phyloP scores from a whole-genome alignment of 2,113 vertebrate genomes.

The Raphicerus campestris region DNA sequence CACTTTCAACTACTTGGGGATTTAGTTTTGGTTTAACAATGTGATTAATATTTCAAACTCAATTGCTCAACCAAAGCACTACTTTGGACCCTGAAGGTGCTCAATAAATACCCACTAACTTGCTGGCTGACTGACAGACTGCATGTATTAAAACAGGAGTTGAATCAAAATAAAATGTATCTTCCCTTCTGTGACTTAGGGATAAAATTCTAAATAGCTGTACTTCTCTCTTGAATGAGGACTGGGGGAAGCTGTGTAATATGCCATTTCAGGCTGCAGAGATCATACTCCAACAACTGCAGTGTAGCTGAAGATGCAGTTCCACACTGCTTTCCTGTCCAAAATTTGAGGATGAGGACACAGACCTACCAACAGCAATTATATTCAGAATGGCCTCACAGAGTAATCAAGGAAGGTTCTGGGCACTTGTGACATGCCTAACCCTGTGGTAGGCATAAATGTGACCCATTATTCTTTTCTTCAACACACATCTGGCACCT shows the following conservation, averaged over 20 bases:
- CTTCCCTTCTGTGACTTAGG: constrained; percentile 37
- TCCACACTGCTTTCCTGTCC: neutral
- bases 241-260: neutral
- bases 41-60: constrained; percentile 74
- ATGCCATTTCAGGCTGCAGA: neutral
- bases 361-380: neutral
- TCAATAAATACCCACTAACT: constrained; percentile 64
- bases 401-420: neutral
- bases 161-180: constrained; percentile 64
- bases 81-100: constrained; percentile 55
- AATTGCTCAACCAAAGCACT: constrained; percentile 65
- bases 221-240: constrained; percentile 10
- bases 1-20: constrained; percentile 61
- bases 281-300: constrained; percentile 5
- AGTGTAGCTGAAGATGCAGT: constrained; percentile 18
- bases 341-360: neutral
- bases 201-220: constrained; percentile 47
- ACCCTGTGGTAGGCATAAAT: neutral
- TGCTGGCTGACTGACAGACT: constrained; percentile 5
- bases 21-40: constrained; percentile 71
- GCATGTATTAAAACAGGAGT: constrained; percentile 61
- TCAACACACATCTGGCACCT: neutral
- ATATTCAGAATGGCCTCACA: neutral
- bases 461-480: neutral
- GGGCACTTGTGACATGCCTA: neutral